Conservation (phyloP, 2,797 vertebrate species). For the Pipistrellus pipistrellus region DNA sequence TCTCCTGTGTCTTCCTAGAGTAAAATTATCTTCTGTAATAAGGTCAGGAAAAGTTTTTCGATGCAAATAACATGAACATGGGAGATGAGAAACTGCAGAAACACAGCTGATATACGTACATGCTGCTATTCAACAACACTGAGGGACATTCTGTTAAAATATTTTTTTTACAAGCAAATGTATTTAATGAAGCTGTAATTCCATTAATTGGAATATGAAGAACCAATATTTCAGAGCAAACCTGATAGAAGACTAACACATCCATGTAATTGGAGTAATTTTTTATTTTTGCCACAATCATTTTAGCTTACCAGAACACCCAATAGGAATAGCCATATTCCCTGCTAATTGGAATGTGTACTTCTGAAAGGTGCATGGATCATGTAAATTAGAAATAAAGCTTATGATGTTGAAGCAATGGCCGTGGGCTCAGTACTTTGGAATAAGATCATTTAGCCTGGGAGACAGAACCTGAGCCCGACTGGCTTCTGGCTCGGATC, state of each 20-base stretch:
- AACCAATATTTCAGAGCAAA: constrained; percentile 62
- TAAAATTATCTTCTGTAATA: constrained; percentile 64
- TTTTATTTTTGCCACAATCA: constrained; percentile 64
- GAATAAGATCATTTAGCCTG: constrained; percentile 12
- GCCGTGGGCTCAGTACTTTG: constrained; percentile 59
- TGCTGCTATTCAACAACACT: constrained; percentile 20
- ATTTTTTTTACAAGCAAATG: constrained; percentile 54
- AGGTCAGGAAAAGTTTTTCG: constrained; percentile 51
- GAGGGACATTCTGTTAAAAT: constrained; percentile 58
- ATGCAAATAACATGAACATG: constrained; percentile 15
- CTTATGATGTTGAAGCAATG: constrained; percentile 63
- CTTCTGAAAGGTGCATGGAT: constrained; percentile 71
- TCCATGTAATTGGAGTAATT: constrained; percentile 67
- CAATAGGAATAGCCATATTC: constrained; percentile 48
- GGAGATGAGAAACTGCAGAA: neutral
- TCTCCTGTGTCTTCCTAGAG: neutral
- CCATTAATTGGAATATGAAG: constrained; percentile 55
- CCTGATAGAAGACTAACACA: constrained; percentile 42
- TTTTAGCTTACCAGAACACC: constrained; percentile 23
- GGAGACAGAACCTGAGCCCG: neutral
- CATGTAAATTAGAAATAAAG: constrained; percentile 73
- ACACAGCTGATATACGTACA: neutral
- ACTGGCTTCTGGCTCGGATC: neutral
- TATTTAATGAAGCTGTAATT: constrained; percentile 70
- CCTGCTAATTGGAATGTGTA: constrained; percentile 55